phyloP scores from a whole-genome alignment of 2,113 vertebrate species.

The Prionailurus bengalensis region DNA sequence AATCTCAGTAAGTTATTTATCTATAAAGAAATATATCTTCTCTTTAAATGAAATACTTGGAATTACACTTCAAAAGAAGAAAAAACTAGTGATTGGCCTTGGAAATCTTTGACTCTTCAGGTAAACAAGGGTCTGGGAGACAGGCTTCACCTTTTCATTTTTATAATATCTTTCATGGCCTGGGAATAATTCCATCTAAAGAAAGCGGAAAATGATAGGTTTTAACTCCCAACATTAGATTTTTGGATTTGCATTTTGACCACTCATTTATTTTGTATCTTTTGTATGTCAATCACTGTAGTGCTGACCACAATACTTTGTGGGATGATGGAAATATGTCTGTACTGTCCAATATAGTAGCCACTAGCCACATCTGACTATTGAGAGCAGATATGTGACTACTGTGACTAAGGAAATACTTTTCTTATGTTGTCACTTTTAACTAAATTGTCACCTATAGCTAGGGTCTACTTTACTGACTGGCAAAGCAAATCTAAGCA shows the following conservation, averaged over 20 bases:
- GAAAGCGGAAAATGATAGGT: neutral
- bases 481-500: neutral
- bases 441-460: neutral
- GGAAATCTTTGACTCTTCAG: neutral
- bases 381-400: neutral
- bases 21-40: neutral
- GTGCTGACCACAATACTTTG: neutral
- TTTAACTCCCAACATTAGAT: neutral
- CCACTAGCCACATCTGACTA: neutral
- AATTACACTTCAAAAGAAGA: neutral
- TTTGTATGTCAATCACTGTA: neutral
- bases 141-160: neutral
- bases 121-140: neutral
- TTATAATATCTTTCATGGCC: neutral
- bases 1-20: neutral
- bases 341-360: neutral
- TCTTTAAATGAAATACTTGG: slow-evolving; percentile 15
- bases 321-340: neutral
- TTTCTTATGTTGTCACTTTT: slow-evolving; percentile 23
- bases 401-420: neutral
- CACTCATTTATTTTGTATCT: neutral
- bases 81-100: neutral
- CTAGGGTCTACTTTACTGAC: neutral
- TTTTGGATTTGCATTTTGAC: neutral
- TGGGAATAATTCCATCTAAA: neutral